Percentiles rank a stretch among this genome's conserved stretches.
phyloP scores from a whole-genome alignment of 23 tunicate genomes.

The Ascidia mentula region DNA sequence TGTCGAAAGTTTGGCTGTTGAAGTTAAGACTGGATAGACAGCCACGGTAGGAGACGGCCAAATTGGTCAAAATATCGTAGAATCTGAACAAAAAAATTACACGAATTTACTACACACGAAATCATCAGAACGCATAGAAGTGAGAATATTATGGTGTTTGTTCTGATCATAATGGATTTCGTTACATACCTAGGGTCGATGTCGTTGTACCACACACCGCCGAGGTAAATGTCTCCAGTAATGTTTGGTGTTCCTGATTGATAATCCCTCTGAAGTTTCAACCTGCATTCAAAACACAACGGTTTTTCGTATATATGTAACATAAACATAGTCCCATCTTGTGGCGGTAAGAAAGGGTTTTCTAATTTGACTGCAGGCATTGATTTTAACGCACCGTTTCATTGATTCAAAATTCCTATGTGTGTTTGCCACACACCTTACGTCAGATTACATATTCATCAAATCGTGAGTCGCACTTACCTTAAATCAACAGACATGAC shows the following conservation, averaged over 20 bases:
- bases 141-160: too few species aligned
- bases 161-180: too few species aligned
- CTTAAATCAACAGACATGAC: conserved; percentile 19
- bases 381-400: too few species aligned
- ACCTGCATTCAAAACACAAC: not conserved
- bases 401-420: too few species aligned
- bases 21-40: conserved; percentile 50
- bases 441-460: too few species aligned
- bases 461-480: conserved; percentile 7
- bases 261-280: not conserved
- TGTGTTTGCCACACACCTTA: too few species aligned
- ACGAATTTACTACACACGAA: too few species aligned
- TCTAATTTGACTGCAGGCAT: too few species aligned
- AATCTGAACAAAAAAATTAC: not conserved
- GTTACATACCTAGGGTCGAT: conserved; percentile 61
- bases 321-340: too few species aligned
- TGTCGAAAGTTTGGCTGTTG: conserved; percentile 23
- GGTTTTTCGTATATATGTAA: too few species aligned
- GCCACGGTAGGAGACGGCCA: conserved; percentile 56
- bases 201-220: conserved; percentile 60
- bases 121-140: too few species aligned
- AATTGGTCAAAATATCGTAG: conserved; percentile 16
- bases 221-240: conserved; percentile 65
- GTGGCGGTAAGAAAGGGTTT: too few species aligned
- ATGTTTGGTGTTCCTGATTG: conserved; percentile 38